Evolutionary conservation across 2,888 invertebrate genomes (phyloP).

Genomic region (Oligia latruncula): DNA sequence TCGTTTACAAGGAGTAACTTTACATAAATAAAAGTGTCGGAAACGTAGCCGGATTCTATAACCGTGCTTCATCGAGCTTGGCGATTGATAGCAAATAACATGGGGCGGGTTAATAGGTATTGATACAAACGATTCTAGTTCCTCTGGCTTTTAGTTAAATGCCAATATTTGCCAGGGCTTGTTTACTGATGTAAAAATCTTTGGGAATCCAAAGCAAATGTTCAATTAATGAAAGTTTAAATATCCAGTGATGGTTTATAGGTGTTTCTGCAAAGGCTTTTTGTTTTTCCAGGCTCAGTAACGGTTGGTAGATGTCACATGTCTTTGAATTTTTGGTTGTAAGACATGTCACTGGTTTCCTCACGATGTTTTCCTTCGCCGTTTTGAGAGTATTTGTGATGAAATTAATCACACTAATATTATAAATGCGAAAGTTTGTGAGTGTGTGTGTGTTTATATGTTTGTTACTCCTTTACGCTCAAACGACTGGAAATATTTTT

Average conservation of each 20-base stretch:
- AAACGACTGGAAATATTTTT: too few relatives aligned
- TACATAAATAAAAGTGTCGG: conserved; percentile 26
- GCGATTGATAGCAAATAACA: conserved; percentile 21
- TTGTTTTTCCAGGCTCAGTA: not conserved
- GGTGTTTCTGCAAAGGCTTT: not conserved
- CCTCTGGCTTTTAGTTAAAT: conserved; percentile 20
- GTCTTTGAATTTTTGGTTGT: not conserved
- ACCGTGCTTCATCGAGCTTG: conserved; percentile 16
- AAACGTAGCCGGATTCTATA: conserved; percentile 13
- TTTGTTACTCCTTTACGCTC: too few relatives aligned
- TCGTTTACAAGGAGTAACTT: not conserved
- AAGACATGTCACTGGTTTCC: not conserved
- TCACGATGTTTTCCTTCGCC: not conserved
- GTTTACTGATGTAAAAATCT: conserved; percentile 2
- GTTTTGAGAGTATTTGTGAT: not conserved
- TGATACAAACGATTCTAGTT: conserved; percentile 14
- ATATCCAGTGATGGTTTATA: not conserved
- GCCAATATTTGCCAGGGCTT: conserved; percentile 6
- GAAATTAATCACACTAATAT: not conserved
- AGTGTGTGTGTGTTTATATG: too few relatives aligned
- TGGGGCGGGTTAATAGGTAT: not conserved
- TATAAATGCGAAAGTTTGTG: too few relatives aligned
- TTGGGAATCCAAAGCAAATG: not conserved
- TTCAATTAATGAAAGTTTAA: not conserved
- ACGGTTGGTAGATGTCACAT: not conserved